phyloP scores from a whole-genome alignment of 64 coral and sea anemone species.

The Montipora capricornis region DNA sequence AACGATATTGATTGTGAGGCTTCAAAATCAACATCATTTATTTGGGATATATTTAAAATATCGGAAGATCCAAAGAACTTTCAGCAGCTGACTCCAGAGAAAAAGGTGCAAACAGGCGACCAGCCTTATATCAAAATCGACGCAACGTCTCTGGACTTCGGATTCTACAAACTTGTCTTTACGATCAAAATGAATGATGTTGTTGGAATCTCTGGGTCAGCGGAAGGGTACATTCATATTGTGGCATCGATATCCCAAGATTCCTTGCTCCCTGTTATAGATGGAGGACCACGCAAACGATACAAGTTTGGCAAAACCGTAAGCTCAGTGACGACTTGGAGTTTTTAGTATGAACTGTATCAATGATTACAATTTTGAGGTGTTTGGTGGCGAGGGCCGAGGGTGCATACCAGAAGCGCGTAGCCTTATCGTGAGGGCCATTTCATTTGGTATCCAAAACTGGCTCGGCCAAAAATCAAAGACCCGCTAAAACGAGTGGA shows the following conservation, averaged over 20 bases:
- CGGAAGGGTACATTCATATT: constrained; percentile 39
- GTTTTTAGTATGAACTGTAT: no score
- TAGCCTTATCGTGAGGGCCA: no score
- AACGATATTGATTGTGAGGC: constrained; percentile 61
- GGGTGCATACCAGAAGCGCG: no score
- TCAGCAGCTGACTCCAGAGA: background rate
- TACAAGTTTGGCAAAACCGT: constrained; percentile 20
- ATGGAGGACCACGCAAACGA: constrained; percentile 22
- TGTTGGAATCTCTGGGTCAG: constrained; percentile 21
- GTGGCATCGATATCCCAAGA: background rate
- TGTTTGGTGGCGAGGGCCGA: no score
- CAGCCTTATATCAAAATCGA: constrained; percentile 3
- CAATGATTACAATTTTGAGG: no score
- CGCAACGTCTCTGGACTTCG: constrained; percentile 35
- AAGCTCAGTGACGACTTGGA: background rate
- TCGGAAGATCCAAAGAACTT: background rate
- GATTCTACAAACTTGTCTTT: constrained; percentile 57
- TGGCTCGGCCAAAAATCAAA: no score
- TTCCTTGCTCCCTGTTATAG: constrained; percentile 4
- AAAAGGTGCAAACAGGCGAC: background rate
- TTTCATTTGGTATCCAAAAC: no score
- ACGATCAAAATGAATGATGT: constrained; percentile 42
- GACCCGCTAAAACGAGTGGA: no score
- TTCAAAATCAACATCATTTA: constrained; percentile 47
- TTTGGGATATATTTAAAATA: constrained; percentile 53